A percentile compares a stretch with the other conserved stretches of the same genome.
phyloP scores from a whole-genome alignment of 2,888 invertebrate species.

The Cerceris rybyensis region DNA sequence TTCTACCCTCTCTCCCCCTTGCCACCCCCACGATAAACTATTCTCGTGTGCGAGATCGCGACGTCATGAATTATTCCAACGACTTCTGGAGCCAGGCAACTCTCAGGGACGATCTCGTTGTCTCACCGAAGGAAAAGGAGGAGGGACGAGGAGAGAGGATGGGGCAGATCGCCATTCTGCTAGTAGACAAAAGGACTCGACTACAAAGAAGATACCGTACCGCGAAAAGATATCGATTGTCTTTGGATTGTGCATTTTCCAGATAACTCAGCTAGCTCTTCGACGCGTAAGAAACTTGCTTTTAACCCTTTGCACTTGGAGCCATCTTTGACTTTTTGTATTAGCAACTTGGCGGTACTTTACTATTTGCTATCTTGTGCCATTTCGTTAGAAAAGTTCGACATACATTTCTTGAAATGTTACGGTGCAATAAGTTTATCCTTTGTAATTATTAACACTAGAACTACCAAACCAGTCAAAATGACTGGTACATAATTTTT shows the following conservation, averaged over 20 bases:
- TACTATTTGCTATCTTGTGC: no score
- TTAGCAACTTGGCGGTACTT: no score
- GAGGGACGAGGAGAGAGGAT: conserved; percentile 12
- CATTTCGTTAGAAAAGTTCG: no score
- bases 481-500: no score
- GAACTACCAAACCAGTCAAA: no score
- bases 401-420: no score
- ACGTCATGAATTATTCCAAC: conserved; percentile 76
- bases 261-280: conserved; percentile 31
- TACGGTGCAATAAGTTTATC: no score
- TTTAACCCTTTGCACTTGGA: no score
- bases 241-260: conserved; percentile 40
- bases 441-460: no score
- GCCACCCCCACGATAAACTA: conserved; percentile 56
- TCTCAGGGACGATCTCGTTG: conserved; percentile 65
- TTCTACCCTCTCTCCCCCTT: neutral
- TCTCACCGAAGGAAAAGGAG: conserved; percentile 48
- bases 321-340: no score
- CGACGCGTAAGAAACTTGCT: conserved; percentile 28
- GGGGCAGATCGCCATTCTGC: conserved; percentile 37
- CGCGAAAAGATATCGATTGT: conserved; percentile 46
- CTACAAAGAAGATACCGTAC: conserved; percentile 46
- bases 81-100: conserved; percentile 57
- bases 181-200: conserved; percentile 48
- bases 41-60: conserved; percentile 69